Percentiles rank a stretch among this genome's conserved stretches.
Evolutionary conservation across 30 jellyfish, hydroid and myxozoan genomes (phyloP).

Genomic region (Cassiopea andromeda): DNA sequence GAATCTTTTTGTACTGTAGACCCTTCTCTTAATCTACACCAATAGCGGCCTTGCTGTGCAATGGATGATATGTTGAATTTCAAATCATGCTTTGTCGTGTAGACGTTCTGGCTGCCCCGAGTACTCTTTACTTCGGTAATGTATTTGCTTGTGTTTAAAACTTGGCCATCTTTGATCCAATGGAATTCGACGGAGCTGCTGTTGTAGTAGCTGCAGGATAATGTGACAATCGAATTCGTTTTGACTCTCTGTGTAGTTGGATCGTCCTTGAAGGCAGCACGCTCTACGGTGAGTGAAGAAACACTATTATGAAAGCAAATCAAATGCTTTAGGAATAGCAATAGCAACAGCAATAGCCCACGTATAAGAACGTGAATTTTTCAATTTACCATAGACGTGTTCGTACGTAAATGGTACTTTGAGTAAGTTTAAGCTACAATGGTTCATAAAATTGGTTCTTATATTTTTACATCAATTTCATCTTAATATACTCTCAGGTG

Average conservation of each 20-base stretch:
- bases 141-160: background rate
- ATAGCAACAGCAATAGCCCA: too few species aligned
- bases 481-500: too few species aligned
- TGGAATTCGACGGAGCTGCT: background rate
- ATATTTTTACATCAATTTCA: too few species aligned
- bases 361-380: too few species aligned
- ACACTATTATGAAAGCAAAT: too few species aligned
- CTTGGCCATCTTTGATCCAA: conserved; percentile 23
- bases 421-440: too few species aligned
- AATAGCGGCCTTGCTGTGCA: conserved; percentile 22
- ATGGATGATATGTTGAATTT: conserved; percentile 5
- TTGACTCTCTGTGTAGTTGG: conserved; percentile 16
- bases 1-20: background rate
- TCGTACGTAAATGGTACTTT: too few species aligned
- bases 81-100: conserved; percentile 15
- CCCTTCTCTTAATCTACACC: conserved; percentile 1
- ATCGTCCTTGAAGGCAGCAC: conserved; percentile 17
- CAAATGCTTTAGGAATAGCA: too few species aligned
- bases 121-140: background rate
- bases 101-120: background rate
- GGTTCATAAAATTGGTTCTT: too few species aligned
- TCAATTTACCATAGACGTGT: too few species aligned
- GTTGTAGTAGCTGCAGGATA: conserved; percentile 31
- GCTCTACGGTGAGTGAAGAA: background rate
- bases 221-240: background rate